A percentile compares a stretch with the other conserved stretches of the same genome.
Conservation (phyloP, 30 jellyfish, hydroid and myxozoan species). For the Pseudorhiza aurosa region DNA sequence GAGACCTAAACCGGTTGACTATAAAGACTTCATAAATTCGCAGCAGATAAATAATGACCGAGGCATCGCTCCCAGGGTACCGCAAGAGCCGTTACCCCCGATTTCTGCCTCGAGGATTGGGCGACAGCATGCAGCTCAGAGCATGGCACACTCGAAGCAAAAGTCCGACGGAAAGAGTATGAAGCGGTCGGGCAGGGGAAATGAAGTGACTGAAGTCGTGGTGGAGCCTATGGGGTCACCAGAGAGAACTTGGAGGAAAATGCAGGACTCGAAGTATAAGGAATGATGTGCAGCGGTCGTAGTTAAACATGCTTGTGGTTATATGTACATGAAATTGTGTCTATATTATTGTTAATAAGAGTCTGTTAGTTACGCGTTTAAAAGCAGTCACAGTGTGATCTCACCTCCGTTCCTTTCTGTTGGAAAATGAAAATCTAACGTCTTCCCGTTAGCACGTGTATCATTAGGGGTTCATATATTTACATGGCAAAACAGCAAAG, state of each 20-base stretch:
- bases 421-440: too few relatives aligned
- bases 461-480: too few relatives aligned
- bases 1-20: constrained; percentile 80
- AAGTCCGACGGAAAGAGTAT: constrained; percentile 3
- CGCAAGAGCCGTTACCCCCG: constrained; percentile 90
- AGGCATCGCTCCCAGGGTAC: constrained; percentile 46
- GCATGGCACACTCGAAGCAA: neutral
- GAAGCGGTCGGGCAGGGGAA: constrained; percentile 13
- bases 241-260: constrained; percentile 65
- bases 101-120: constrained; percentile 69
- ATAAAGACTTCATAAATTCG: constrained; percentile 70
- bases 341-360: too few relatives aligned
- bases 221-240: constrained; percentile 70
- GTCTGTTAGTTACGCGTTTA: neutral
- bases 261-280: constrained; percentile 53
- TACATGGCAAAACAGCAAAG: too few relatives aligned
- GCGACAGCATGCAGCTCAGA: constrained; percentile 21
- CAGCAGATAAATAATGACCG: constrained; percentile 42
- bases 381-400: neutral
- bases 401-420: too few relatives aligned
- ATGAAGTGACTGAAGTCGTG: constrained; percentile 60
- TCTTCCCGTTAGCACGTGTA: too few relatives aligned
- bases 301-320: too few relatives aligned
- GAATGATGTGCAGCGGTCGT: neutral
- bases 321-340: too few relatives aligned